phyloP scores from a whole-genome alignment of 2,113 vertebrate genomes.

The Perca fluviatilis region DNA sequence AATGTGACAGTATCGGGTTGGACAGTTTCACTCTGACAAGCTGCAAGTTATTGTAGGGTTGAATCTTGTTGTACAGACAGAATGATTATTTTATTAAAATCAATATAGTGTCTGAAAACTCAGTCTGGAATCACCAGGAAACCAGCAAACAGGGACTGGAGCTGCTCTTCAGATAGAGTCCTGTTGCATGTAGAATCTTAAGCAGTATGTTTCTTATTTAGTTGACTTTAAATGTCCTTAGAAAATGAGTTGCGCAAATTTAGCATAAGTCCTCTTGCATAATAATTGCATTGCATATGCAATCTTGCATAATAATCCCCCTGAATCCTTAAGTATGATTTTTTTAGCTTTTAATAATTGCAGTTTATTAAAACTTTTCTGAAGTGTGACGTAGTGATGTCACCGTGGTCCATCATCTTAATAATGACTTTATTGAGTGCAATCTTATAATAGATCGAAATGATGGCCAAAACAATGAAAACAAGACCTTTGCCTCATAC shows the following conservation, averaged over 20 bases:
- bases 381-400: not conserved
- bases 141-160: not conserved
- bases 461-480: not conserved
- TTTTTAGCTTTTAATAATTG: not conserved
- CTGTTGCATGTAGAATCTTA: not conserved
- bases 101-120: not conserved
- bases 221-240: not conserved
- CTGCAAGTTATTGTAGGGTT: not conserved
- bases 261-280: not conserved
- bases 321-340: not conserved
- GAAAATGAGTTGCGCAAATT: not conserved
- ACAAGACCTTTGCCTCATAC: not conserved
- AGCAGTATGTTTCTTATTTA: not conserved
- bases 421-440: not conserved
- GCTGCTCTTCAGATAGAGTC: not conserved
- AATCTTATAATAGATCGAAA: not conserved
- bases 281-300: not conserved
- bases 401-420: not conserved
- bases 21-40: not conserved
- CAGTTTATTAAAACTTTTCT: not conserved
- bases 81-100: not conserved
- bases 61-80: not conserved
- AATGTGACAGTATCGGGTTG: not conserved
- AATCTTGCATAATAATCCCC: not conserved
- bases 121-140: not conserved